These are phyloP conservation scores for Trogon melanurus DNA, from an alignment of 2,113 vertebrate species.

Conservation along the genomic window DNA sequence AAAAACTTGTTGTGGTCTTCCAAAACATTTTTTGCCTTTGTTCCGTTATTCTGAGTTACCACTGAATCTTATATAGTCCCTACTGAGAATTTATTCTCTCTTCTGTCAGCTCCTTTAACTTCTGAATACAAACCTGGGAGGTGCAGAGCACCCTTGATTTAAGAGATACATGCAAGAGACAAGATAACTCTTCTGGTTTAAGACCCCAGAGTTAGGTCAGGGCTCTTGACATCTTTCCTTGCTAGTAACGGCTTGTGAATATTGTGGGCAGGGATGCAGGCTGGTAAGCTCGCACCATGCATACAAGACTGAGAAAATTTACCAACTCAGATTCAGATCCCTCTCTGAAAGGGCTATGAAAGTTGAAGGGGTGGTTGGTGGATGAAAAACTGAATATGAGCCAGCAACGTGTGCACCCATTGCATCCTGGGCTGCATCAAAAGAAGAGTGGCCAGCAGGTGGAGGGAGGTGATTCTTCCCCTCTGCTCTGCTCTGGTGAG, in stretches of 20 bases:
- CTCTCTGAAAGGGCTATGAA: neutral
- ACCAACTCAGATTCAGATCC: neutral
- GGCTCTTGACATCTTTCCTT: neutral
- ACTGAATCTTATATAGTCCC: neutral
- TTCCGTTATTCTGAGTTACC: neutral
- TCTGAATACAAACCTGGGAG: neutral
- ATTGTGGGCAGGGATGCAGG: rapidly evolving
- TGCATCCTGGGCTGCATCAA: too few relatives aligned
- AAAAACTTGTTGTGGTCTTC: neutral
- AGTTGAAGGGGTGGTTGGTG: neutral
- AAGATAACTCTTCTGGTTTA: neutral
- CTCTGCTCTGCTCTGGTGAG: too few relatives aligned
- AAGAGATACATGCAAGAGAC: neutral
- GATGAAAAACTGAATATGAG: too few relatives aligned
- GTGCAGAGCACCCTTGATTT: neutral
- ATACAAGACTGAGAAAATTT: neutral
- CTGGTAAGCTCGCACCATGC: neutral
- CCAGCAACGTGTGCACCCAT: too few relatives aligned
- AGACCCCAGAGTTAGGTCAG: neutral
- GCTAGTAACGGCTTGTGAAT: neutral
- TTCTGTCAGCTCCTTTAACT: neutral
- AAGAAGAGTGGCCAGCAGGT: too few relatives aligned
- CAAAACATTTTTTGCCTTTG: neutral
- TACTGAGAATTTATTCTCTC: neutral
- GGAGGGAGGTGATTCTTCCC: too few relatives aligned